Percentiles rank a stretch among this genome's conserved stretches.
phyloP scores from a whole-genome alignment of 1,140 invertebrate genomes.

The Copidosoma floridanum region DNA sequence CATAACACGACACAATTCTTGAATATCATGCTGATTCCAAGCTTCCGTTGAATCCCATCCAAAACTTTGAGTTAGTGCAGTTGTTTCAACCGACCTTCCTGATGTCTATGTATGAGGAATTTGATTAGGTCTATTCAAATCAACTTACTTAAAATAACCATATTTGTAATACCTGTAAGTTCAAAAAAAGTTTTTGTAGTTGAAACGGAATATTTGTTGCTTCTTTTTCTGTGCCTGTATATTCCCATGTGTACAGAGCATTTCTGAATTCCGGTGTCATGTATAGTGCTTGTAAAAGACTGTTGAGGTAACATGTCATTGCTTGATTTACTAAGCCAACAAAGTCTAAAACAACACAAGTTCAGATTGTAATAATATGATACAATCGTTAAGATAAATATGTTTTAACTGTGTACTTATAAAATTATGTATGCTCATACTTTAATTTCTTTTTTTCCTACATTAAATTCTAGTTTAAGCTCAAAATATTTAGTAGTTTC shows the following conservation, averaged over 20 bases:
- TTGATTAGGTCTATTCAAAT: not conserved
- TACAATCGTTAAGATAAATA: too few species aligned
- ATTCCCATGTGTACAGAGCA: slow-evolving; percentile 85
- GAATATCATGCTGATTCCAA: slow-evolving; percentile 92
- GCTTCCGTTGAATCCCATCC: slow-evolving; percentile 89
- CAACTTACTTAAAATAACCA: not conserved
- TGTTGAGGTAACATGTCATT: slow-evolving; percentile 94
- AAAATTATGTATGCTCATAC: too few species aligned
- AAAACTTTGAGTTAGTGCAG: slow-evolving; percentile 84
- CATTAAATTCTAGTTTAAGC: too few species aligned
- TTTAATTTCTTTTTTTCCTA: too few species aligned
- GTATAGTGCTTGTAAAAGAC: slow-evolving; percentile 82
- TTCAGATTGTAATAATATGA: too few species aligned
- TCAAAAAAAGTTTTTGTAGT: slow-evolving; percentile 84
- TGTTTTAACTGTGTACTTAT: too few species aligned
- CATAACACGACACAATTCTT: slow-evolving; percentile 89
- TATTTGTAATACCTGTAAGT: slow-evolving; percentile 68
- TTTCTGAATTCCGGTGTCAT: slow-evolving; percentile 97
- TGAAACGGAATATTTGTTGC: slow-evolving; percentile 82
- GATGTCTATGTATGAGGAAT: slow-evolving; percentile 63
- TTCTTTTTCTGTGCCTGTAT: slow-evolving; percentile 64
- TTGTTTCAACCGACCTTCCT: slow-evolving; percentile 77
- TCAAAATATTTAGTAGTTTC: too few species aligned
- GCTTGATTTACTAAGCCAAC: slow-evolving; percentile 91
- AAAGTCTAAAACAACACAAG: slow-evolving; percentile 66